A percentile compares a stretch with the other conserved stretches of the same genome.
phyloP scores from a whole-genome alignment of 2,888 invertebrate species.

The Parasteatoda lunata region DNA sequence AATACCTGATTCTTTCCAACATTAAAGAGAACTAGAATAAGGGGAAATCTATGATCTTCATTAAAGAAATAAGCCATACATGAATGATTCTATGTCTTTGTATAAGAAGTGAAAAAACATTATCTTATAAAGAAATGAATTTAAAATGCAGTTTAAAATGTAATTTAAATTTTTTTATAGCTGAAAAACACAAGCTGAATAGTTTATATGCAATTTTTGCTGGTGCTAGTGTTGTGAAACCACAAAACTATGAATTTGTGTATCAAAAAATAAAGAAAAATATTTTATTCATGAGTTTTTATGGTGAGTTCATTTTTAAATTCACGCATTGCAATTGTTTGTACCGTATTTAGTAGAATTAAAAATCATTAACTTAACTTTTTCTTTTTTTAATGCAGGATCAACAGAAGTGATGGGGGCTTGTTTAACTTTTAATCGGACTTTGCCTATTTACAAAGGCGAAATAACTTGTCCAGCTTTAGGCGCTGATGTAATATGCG shows the following conservation, averaged over 20 bases:
- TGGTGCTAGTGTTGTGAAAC: conserved; percentile 31
- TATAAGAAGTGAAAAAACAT: too few relatives aligned
- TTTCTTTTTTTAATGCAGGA: neutral
- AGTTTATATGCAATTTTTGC: neutral
- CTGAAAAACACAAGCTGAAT: conserved; percentile 22
- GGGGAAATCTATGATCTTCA: too few relatives aligned
- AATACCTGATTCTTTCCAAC: too few relatives aligned
- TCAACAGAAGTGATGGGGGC: conserved; percentile 25
- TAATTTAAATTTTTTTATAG: neutral
- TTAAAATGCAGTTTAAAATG: too few relatives aligned
- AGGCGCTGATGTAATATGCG: conserved; percentile 77
- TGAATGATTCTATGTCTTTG: too few relatives aligned
- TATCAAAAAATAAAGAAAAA: conserved; percentile 27
- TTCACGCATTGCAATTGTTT: too few relatives aligned
- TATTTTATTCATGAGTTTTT: conserved; percentile 8
- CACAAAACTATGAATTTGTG: conserved; percentile 33
- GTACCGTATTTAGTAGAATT: too few relatives aligned
- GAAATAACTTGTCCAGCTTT: conserved; percentile 77
- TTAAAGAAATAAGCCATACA: too few relatives aligned
- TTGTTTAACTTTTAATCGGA: conserved; percentile 71
- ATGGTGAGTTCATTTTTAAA: conserved; percentile 5
- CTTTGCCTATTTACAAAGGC: conserved; percentile 77
- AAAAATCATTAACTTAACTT: too few relatives aligned
- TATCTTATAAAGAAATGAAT: too few relatives aligned
- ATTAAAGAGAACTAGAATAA: too few relatives aligned